phyloP scores from a whole-genome alignment of 2,797 vertebrate species.

The Sebastes melanostomus region DNA sequence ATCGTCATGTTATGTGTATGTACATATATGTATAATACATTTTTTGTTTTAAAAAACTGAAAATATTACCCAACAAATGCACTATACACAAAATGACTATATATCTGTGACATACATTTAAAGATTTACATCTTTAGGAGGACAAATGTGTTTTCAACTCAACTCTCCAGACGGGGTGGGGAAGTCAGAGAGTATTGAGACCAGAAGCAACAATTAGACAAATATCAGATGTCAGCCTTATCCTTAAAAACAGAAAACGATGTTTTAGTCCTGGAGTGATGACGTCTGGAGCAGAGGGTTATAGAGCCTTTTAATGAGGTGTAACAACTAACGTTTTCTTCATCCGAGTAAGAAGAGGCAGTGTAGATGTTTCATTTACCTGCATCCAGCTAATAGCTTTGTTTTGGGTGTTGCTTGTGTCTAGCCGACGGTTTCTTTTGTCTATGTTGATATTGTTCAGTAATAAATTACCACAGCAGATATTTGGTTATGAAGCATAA shows the following conservation, averaged over 20 bases:
- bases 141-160: not conserved
- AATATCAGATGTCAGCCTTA: not conserved
- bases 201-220: not conserved
- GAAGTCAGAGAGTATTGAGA: not conserved
- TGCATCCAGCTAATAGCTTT: not conserved
- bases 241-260: not conserved
- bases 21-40: too few species aligned
- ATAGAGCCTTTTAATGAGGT: not conserved
- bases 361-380: not conserved
- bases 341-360: not conserved
- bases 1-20: too few species aligned
- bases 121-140: not conserved
- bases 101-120: not conserved
- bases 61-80: too few species aligned
- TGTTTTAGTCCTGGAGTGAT: not conserved
- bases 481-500: not conserved
- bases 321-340: not conserved
- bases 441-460: not conserved
- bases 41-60: too few species aligned
- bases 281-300: not conserved
- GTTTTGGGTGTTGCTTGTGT: not conserved
- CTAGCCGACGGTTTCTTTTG: not conserved
- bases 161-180: not conserved
- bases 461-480: not conserved
- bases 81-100: too few species aligned